These are phyloP conservation scores for Cistogaster globosa DNA, from an alignment of 2,888 invertebrate genomes.

Conservation along the genomic window DNA sequence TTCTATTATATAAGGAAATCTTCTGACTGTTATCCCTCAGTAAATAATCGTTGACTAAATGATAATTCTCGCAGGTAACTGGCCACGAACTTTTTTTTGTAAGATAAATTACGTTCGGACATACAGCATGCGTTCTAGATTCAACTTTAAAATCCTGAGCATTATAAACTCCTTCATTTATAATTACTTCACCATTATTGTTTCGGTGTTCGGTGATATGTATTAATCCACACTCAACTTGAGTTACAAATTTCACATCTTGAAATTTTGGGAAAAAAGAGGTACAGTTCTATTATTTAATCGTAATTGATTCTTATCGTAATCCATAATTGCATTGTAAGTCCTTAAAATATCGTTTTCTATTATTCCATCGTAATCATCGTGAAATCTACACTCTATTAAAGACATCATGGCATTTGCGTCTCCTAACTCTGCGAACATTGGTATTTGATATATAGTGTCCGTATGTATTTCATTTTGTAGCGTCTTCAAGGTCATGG, in stretches of 20 bases:
- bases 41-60: conserved; percentile 14
- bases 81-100: conserved; percentile 14
- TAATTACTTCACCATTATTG: too few relatives aligned
- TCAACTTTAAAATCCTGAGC: too few relatives aligned
- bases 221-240: conserved; percentile 1
- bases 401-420: neutral
- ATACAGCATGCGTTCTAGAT: neutral
- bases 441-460: conserved; percentile 20
- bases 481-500: conserved; percentile 25
- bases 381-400: conserved; percentile 34
- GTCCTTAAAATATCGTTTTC: conserved; percentile 15
- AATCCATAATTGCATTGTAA: conserved; percentile 6
- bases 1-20: neutral
- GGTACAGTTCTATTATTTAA: conserved; percentile 5
- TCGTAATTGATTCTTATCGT: conserved; percentile 10
- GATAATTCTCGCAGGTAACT: conserved; percentile 19
- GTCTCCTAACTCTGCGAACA: conserved; percentile 31
- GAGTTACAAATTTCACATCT: conserved; percentile 14
- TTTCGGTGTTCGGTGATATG: neutral
- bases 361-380: conserved; percentile 26
- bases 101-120: conserved; percentile 25
- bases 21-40: neutral
- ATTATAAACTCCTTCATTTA: too few relatives aligned
- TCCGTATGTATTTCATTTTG: neutral
- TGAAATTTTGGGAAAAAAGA: conserved; percentile 1